A percentile compares a stretch with the other conserved stretches of the same genome.
phyloP scores from a whole-genome alignment of 2,888 invertebrate genomes.

The Vesta saturnalis region DNA sequence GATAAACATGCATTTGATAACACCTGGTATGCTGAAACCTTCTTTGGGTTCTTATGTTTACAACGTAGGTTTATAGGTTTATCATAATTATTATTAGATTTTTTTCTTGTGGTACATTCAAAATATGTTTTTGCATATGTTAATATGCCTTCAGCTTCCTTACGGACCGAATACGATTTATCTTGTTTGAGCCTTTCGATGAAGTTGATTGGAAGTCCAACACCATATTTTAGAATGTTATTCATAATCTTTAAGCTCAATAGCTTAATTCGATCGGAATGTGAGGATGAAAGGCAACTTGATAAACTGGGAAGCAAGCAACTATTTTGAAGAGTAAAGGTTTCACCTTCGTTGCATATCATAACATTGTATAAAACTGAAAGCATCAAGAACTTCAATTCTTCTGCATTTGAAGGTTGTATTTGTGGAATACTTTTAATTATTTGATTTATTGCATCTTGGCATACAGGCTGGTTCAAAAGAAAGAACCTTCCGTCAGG shows the following conservation, averaged over 20 bases:
- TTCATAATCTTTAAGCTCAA: neutral
- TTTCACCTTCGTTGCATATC: conserved; percentile 17
- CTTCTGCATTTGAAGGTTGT: conserved; percentile 20
- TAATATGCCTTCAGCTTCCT: too few species aligned
- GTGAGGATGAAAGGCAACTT: neutral
- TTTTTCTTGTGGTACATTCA: too few species aligned
- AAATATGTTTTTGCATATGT: too few species aligned
- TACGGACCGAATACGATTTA: too few species aligned
- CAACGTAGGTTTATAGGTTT: too few species aligned
- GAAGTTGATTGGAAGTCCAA: neutral
- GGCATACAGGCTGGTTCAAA: conserved; percentile 12
- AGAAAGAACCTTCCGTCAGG: conserved; percentile 34
- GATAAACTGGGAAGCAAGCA: neutral
- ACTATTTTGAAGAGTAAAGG: neutral
- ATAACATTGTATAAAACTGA: conserved; percentile 24
- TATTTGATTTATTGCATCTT: conserved; percentile 15
- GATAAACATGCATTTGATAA: too few species aligned
- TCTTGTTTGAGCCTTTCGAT: too few species aligned
- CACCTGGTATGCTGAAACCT: too few species aligned
- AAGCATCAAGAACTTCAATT: conserved; percentile 26
- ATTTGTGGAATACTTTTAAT: conserved; percentile 23
- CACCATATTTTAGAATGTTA: neutral
- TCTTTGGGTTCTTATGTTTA: too few species aligned
- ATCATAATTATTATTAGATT: too few species aligned
- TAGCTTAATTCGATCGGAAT: neutral